Evolutionary conservation across 2,113 vertebrate species (phyloP).

Genomic region (Parotia lawesii): DNA sequence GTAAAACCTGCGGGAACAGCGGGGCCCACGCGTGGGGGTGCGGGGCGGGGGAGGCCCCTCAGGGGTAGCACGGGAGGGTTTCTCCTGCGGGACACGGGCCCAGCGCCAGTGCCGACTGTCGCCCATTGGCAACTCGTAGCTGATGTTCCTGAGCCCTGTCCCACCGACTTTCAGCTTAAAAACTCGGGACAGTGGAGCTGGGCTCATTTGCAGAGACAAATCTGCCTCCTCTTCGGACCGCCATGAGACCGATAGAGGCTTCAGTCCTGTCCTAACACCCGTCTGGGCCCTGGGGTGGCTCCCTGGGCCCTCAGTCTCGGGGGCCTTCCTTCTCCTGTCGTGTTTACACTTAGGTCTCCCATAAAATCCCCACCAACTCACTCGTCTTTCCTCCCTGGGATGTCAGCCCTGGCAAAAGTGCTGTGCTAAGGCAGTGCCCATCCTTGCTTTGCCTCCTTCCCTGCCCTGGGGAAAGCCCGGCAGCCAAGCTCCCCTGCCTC

Average conservation of each 20-base stretch:
- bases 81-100: no score
- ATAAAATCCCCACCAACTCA: background rate
- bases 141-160: background rate
- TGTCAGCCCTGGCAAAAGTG: background rate
- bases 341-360: background rate
- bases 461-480: background rate
- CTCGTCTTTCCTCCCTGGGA: background rate
- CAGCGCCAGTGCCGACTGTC: rapidly evolving
- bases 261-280: background rate
- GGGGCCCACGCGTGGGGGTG: background rate
- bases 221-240: background rate
- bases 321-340: background rate
- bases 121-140: no score
- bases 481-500: background rate
- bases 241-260: rapidly evolving
- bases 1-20: background rate
- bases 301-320: rapidly evolving
- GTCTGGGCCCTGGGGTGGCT: background rate
- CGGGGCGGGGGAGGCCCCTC: rapidly evolving
- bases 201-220: background rate
- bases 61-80: rapidly evolving
- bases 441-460: background rate
- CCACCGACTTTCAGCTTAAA: background rate
- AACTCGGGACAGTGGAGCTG: rapidly evolving
- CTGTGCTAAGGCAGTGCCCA: background rate